Conservation (phyloP, 2,113 vertebrate genomes). For the Onychostruthus taczanowskii region DNA sequence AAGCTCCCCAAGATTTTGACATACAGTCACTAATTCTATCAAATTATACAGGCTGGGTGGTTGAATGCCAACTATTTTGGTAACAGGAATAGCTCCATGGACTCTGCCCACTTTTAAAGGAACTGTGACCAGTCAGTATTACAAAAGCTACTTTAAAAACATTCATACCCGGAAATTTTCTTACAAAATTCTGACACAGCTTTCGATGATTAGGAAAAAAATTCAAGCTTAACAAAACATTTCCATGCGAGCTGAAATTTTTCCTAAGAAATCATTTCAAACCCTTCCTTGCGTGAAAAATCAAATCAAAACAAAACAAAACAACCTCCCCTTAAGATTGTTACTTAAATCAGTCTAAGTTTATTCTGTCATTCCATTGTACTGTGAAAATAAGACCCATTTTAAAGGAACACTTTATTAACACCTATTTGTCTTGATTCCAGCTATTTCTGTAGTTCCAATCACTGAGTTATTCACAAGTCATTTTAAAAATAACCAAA, state of each 20-base stretch:
- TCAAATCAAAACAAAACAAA: not conserved
- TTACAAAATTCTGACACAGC: not conserved
- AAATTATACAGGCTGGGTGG: not conserved
- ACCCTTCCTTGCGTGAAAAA: not conserved
- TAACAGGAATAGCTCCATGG: not conserved
- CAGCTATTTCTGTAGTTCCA: not conserved
- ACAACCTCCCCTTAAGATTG: not conserved
- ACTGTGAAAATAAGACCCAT: not conserved
- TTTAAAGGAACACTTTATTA: not conserved
- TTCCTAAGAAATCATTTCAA: not conserved
- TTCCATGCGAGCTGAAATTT: not conserved
- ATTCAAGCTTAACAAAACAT: not conserved
- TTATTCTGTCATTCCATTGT: not conserved
- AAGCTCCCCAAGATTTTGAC: not conserved
- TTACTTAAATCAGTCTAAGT: not conserved
- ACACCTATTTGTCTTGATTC: not conserved
- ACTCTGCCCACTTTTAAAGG: not conserved
- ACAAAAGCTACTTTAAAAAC: not conserved
- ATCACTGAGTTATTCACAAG: not conserved
- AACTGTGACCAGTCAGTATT: not conserved
- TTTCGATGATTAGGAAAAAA: not conserved
- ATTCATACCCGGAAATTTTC: not conserved
- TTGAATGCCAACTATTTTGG: not conserved
- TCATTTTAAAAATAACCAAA: not conserved
- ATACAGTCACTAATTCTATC: not conserved